Evolutionary conservation across 1,140 invertebrate genomes (phyloP), one percentile per base, ranked within the genome.

Genomic region (Nomia melanderi): DNA sequence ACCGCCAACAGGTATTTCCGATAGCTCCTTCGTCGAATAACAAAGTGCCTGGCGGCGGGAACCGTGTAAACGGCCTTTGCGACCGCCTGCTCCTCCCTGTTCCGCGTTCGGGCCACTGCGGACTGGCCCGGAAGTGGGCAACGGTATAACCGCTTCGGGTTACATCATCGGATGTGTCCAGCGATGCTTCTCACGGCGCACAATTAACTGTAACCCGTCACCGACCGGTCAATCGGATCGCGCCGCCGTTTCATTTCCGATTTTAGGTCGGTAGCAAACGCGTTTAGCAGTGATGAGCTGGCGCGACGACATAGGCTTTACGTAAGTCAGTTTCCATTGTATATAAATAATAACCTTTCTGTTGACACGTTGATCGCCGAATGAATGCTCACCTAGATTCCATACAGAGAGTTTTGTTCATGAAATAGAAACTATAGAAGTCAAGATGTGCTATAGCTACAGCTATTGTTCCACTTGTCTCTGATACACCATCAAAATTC

Each of bases 1-100:
- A 75, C 81, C 76, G 72, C 79, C 88, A 89, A 89, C 87, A 88
- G 88, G 88, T 88, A 90, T 88, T 88, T 88, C 84, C 86, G 83
- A 89, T 87, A 83, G 63, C 36, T 23, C 59, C 64, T 74, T 67
- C 63, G 44, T 47, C 63, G 62, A 53, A 33, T 78, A 67, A 74
- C 62, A 78, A 73, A 78, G 29, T 36, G 14, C 47, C 39, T 41
- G 53, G 9, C 14, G 57, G 47, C 69, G 36, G 8, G 39, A 59
- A 50, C 53, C 53, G 59, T 73, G 60, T 73, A 78, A 78, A 75
- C 76, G 50, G 70, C 29, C 70, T 69, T 67, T 75, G n/a, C 39
- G 8, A n/a, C n/a, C 0, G 12, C 5, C 41, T 12, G 20, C 25
- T 59, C 63, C 17, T 14, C 33, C 62, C 20, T 11, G 6, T 20